A percentile compares a stretch with the other conserved stretches of the same genome.
Evolutionary conservation across 1,140 invertebrate genomes (phyloP).

Genomic region (Lutraria rhynchaena): DNA sequence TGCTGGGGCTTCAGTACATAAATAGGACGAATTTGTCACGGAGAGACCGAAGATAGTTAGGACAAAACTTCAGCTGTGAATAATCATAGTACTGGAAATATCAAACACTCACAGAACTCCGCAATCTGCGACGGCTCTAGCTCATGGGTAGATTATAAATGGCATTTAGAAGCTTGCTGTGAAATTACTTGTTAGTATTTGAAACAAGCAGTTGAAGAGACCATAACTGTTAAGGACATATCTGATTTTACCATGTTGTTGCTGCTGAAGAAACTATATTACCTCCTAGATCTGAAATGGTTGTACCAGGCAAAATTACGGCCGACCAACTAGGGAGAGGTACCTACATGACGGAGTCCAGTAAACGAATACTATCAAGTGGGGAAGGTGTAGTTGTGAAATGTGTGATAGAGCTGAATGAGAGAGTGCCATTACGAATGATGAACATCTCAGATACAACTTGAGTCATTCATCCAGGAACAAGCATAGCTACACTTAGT

Average conservation of each 20-base stretch:
- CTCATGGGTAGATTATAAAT: too few relatives aligned
- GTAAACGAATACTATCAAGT: neutral
- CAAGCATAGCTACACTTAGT: constrained; percentile 7
- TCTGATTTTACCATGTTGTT: constrained; percentile 20
- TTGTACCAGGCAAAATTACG: neutral
- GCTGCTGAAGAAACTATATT: neutral
- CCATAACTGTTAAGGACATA: neutral
- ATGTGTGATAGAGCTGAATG: neutral
- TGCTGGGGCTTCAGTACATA: too few relatives aligned
- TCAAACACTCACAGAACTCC: too few relatives aligned
- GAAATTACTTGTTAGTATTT: too few relatives aligned
- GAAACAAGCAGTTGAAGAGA: too few relatives aligned
- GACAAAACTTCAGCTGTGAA: too few relatives aligned
- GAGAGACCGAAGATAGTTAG: too few relatives aligned
- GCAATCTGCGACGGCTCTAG: too few relatives aligned
- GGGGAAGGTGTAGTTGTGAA: neutral
- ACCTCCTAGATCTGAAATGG: neutral
- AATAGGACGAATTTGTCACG: too few relatives aligned
- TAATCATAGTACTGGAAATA: too few relatives aligned
- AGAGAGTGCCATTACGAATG: constrained; percentile 13
- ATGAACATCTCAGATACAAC: constrained; percentile 2
- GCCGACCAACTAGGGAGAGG: neutral
- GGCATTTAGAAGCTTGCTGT: too few relatives aligned
- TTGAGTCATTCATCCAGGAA: neutral
- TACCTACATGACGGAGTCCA: neutral